A percentile compares a stretch with the other conserved stretches of the same genome.
Evolutionary conservation across 2,113 vertebrate genomes (phyloP).

Genomic region (Pluvialis apricaria): DNA sequence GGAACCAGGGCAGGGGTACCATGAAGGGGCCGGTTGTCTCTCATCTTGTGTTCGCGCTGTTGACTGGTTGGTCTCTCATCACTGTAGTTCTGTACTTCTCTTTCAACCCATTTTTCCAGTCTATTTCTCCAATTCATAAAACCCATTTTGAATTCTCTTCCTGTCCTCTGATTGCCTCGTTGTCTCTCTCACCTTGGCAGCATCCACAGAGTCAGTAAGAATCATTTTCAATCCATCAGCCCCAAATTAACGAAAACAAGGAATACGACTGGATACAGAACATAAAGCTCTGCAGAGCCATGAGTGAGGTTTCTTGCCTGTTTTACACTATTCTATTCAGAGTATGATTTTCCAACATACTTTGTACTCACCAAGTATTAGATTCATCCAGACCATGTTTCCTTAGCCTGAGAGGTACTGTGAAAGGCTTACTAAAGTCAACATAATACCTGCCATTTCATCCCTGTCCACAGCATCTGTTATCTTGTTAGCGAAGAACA

Average conservation of each 20-base stretch:
- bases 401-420: neutral
- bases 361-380: neutral
- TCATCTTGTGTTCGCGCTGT: accelerated
- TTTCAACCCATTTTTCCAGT: neutral
- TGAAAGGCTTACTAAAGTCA: conserved; percentile 8
- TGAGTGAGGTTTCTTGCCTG: neutral
- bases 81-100: neutral
- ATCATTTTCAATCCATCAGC: neutral
- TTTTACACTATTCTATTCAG: neutral
- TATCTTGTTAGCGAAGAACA: neutral
- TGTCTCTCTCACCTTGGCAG: neutral
- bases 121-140: neutral
- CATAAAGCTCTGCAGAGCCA: neutral
- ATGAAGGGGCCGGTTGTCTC: neutral
- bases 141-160: neutral
- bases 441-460: neutral
- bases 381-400: neutral
- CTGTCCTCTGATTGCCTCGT: accelerated
- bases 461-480: conserved; percentile 16
- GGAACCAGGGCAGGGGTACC: neutral
- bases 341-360: neutral
- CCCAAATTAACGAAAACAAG: neutral
- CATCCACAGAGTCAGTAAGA: neutral
- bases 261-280: neutral
- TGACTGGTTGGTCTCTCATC: neutral